phyloP scores from a whole-genome alignment of 2,113 vertebrate species.

The Amazona vittata region DNA sequence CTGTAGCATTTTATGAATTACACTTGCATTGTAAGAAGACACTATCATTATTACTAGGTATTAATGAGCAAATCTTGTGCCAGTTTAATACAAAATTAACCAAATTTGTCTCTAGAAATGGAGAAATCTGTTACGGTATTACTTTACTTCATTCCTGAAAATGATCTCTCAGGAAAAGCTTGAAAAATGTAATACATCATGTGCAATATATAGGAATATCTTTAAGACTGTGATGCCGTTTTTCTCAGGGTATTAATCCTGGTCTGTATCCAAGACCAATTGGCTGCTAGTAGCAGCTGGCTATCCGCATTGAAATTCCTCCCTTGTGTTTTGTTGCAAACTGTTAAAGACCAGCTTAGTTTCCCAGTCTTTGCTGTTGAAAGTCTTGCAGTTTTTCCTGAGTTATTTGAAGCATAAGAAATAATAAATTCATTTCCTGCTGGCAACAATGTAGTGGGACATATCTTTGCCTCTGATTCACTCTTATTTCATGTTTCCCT shows the following conservation, averaged over 20 bases:
- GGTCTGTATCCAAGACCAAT: neutral
- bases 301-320: neutral
- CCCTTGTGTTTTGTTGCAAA: neutral
- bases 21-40: neutral
- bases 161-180: neutral
- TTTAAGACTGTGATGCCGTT: neutral
- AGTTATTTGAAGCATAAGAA: neutral
- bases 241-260: slow-evolving; percentile 4
- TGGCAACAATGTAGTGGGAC: neutral
- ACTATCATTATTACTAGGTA: neutral
- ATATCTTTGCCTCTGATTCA: neutral
- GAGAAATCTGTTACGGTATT: neutral
- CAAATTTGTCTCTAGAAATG: neutral
- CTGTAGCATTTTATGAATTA: neutral
- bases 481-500: neutral
- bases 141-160: neutral
- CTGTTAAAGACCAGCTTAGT: neutral
- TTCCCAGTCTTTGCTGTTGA: neutral
- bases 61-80: neutral
- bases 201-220: neutral
- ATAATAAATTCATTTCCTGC: neutral
- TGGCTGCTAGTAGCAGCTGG: neutral
- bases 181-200: neutral
- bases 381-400: neutral
- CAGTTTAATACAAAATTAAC: neutral